Evolutionary conservation across 2,113 vertebrate species (phyloP).

Genomic region (Campylomormyrus numenius): DNA sequence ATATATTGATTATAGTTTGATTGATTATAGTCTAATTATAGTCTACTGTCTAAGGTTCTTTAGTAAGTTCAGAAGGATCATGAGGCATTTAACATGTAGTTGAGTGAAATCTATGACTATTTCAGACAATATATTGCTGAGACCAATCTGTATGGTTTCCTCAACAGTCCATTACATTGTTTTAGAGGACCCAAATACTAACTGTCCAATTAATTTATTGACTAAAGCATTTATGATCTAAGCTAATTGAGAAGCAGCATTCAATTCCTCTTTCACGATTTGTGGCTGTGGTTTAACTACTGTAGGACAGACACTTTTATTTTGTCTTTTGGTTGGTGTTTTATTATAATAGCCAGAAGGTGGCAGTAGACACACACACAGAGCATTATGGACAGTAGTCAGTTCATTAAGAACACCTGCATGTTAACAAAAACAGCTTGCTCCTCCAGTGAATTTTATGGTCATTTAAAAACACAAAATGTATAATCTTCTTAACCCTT

Average conservation of each 20-base stretch:
- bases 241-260: neutral
- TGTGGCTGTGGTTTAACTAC: neutral
- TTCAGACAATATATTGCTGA: neutral
- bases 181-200: neutral
- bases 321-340: neutral
- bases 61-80: neutral
- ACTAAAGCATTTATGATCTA: neutral
- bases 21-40: neutral
- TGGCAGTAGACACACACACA: slow-evolving; percentile 30
- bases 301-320: neutral
- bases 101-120: neutral
- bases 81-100: neutral
- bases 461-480: neutral
- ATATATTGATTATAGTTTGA: neutral
- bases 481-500: neutral
- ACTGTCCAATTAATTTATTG: neutral
- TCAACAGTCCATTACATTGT: neutral
- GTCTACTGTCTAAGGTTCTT: neutral
- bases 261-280: neutral
- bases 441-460: neutral
- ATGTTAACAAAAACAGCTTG: neutral
- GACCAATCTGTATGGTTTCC: neutral
- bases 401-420: neutral
- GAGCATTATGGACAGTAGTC: neutral
- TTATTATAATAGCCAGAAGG: slow-evolving; percentile 26